Evolutionary conservation across 2,888 invertebrate genomes (phyloP), one percentile per base, ranked within the genome.

Genomic region (Morpho deidamia): DNA sequence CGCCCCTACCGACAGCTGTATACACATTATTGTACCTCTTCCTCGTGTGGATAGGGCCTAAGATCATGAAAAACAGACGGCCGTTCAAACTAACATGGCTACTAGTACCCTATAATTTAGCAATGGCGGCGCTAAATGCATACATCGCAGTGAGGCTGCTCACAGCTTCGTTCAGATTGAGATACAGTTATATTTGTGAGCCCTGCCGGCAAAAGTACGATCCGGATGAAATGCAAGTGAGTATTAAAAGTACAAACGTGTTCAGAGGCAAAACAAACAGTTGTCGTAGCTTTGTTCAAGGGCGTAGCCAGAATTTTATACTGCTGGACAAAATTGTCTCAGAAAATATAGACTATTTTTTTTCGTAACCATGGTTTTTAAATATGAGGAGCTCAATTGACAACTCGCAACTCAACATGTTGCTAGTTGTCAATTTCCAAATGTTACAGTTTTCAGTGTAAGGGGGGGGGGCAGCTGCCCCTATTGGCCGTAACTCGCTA

Each of bases 161-260:
- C 5, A 91, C 93, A 11, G 94, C 95, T 2, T 94, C 95, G 4
- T 93, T 93, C 54, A 91, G 94, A 69, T 83, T 95, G 55, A 91
- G 93, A 58, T 97, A 97, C 75, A 96, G 95, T 75, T 95, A 95
- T 74, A 93, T 95, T 12, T 98, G 98, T 74, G 95, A 97, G 75
- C 95, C 96, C 1, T 95, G 96, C 64, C 91, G 94, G 60, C 93
- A 94, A 65, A 92, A 93, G 44, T 92, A 94, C 67, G 93, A 95
- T 72, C 93, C 94, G 0, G 93, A 95, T 73, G 96, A 97, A 76
- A 73, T 97, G 56, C 94, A 96, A 91, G 97, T 97, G 87, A 90
- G 78, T 74, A 12, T 23, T 41, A 12, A 41, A 44, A 43, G 34
- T n/a, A n/a, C n/a, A n/a, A n/a, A n/a, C n/a, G n/a, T n/a, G n/a